phyloP scores from a whole-genome alignment of 2,113 vertebrate genomes.

The Willisornis vidua region DNA sequence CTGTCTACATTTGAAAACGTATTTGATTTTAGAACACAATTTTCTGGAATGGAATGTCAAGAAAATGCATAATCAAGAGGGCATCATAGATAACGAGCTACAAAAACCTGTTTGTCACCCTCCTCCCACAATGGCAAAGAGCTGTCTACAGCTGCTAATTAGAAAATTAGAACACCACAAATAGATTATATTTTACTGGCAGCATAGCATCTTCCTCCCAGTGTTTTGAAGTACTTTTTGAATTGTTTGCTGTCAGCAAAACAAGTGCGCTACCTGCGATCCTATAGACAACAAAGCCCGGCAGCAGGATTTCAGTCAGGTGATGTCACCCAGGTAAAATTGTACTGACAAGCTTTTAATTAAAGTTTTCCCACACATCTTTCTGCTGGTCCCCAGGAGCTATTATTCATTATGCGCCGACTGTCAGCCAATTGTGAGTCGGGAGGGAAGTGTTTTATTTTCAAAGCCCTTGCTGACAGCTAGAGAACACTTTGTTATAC shows the following conservation, averaged over 20 bases:
- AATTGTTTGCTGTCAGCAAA: constrained; percentile 83
- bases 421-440: constrained; percentile 81
- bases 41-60: constrained; percentile 50
- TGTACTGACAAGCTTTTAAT: constrained; percentile 95
- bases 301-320: constrained; percentile 81
- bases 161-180: constrained; percentile 75
- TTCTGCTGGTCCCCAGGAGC: constrained; percentile 80
- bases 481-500: constrained; percentile 83
- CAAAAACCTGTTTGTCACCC: constrained; percentile 64
- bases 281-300: constrained; percentile 80
- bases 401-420: constrained; percentile 81
- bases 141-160: constrained; percentile 73
- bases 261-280: constrained; percentile 74
- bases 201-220: constrained; percentile 33
- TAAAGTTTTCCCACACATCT: constrained; percentile 90
- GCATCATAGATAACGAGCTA: constrained; percentile 53
- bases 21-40: constrained; percentile 40
- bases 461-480: constrained; percentile 84
- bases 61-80: constrained; percentile 59
- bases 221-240: constrained; percentile 76
- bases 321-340: constrained; percentile 88
- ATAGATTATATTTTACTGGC: constrained; percentile 68
- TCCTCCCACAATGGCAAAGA: constrained; percentile 25
- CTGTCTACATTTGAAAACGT: not conserved
- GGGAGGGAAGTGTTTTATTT: constrained; percentile 84